Evolutionary conservation across 2,113 vertebrate species (phyloP), one percentile per base, ranked within the genome.

Genomic region (Syngnathus typhle): DNA sequence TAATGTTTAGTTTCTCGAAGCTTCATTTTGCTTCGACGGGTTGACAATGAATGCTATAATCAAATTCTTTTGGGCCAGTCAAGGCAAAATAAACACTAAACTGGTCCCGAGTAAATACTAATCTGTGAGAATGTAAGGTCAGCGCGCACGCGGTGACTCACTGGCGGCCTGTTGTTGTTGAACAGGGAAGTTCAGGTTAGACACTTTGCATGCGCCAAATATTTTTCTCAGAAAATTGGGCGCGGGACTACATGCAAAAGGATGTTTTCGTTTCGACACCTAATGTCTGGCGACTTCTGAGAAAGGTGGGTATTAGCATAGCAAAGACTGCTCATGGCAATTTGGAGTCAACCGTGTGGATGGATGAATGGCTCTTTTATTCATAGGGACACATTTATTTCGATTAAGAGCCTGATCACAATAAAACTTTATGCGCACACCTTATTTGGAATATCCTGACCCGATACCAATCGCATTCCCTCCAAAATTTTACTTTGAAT

Each of bases 221-320:
- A 90, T 81, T 89, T 92, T 90, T 90, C 82, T 68, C 65, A 87
- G 89, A 91, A 93, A 90, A 75, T 83, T 90, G 89, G 87, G 84
- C 86, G 83, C 77, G 85, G 76, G 82, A 83, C 89, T 92, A 89
- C 83, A 87, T 77, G 73, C 55, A 23, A 72, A 77, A 89, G 89
- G 88, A 91, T 92, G 89, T 93, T 94, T 93, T 91, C 88, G 90
- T 93, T 93, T 87, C 89, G 92, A 88, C 92, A 79, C 71, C 76
- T 80, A 70, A 89, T 90, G 82, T 87, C 87, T 83, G 67, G 87
- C 88, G 0, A 82, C 83, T 76, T 81, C 64, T 67, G 71, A 69
- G 64, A 67, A 69, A 77, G 74, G 60, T 79, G 82, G 78, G 71
- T 68, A 32, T 32, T 32, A 32, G 27, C 27, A 3, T 32, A 32